Percentiles rank a stretch among this genome's conserved stretches.
These are phyloP conservation scores for Tenrec ecaudatus DNA, from an alignment of 2,113 vertebrate species.

Conservation along the genomic window DNA sequence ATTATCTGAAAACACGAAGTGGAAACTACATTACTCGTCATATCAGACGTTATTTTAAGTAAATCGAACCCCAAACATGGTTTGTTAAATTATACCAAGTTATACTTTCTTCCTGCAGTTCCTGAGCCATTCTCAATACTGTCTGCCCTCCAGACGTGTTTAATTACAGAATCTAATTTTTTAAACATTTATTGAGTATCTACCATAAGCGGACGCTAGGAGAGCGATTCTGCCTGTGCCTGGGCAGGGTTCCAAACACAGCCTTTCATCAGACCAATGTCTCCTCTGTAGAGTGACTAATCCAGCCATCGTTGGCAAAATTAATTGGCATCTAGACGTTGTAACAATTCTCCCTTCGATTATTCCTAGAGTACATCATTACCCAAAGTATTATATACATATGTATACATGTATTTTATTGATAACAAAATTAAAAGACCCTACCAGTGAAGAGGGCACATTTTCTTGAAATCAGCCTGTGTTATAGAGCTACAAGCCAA, in stretches of 20 bases:
- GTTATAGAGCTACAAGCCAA: background rate
- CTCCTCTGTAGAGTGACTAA: slow-evolving; percentile 47
- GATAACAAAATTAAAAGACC: background rate
- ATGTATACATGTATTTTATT: background rate
- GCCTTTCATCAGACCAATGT: slow-evolving; percentile 21
- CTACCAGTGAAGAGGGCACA: background rate
- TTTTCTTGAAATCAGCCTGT: background rate
- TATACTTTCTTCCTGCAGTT: background rate
- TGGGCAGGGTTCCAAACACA: slow-evolving; percentile 30
- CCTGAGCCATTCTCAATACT: background rate
- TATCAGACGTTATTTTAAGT: slow-evolving; percentile 42
- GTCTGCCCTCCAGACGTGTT: background rate
- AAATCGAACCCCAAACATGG: slow-evolving; percentile 18
- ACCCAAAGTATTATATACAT: background rate
- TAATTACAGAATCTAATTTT: background rate
- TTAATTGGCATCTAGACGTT: background rate
- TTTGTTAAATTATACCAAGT: background rate
- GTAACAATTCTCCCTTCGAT: background rate
- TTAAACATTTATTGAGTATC: slow-evolving; percentile 16
- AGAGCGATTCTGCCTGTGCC: background rate
- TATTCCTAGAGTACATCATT: slow-evolving; percentile 10
- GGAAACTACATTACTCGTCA: background rate
- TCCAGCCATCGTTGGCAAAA: background rate
- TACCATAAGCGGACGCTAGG: background rate
- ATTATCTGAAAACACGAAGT: background rate